Conservation (phyloP, 2,113 vertebrate species). For the Archilochus colubris region DNA sequence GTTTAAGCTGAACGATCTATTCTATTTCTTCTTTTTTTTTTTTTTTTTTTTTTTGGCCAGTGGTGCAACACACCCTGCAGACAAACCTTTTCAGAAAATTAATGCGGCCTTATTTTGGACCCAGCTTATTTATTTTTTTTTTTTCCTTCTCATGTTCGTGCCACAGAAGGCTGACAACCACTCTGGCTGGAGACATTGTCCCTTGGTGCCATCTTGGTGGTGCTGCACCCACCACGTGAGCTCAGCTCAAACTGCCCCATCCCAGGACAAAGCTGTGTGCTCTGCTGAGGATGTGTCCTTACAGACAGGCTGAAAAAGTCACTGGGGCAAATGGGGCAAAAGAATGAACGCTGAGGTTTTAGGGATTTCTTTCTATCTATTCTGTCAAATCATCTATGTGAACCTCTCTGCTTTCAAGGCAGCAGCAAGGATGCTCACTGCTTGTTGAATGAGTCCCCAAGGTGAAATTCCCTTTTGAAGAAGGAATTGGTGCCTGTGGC, state of each 20-base stretch:
- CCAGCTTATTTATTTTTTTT: too few species aligned
- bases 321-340: not conserved
- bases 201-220: not conserved
- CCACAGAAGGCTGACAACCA: not conserved
- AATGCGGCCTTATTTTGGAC: not conserved
- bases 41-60: not conserved
- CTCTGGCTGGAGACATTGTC: not conserved
- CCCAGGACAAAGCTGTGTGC: not conserved
- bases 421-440: not conserved
- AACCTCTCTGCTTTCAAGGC: not conserved
- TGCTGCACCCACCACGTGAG: not conserved
- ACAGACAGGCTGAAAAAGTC: not conserved
- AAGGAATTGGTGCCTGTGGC: not conserved
- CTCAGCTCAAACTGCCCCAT: not conserved
- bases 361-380: not conserved
- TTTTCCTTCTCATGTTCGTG: not conserved
- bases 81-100: not conserved
- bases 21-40: not conserved
- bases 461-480: not conserved
- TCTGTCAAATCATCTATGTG: fast-evolving
- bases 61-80: fast-evolving
- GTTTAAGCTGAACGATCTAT: not conserved
- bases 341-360: not conserved
- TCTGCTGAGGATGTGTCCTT: not conserved
- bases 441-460: not conserved